These are phyloP conservation scores for Hylaeus volcanicus DNA, from an alignment of 1,140 invertebrate species.

Conservation along the genomic window DNA sequence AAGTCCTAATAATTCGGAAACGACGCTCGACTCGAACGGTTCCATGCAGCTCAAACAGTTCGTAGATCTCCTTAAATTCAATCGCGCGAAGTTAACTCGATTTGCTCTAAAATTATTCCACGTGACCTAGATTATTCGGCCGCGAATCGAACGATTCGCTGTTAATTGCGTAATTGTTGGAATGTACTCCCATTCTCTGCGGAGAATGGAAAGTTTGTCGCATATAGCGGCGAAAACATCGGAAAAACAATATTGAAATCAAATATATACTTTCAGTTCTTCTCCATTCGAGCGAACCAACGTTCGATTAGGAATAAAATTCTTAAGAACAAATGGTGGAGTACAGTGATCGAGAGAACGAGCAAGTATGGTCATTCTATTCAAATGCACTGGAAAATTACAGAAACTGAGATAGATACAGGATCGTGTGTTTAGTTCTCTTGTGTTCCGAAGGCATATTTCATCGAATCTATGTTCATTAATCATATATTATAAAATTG, in stretches of 20 bases:
- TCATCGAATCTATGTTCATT: too few species aligned
- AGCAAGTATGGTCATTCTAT: too few species aligned
- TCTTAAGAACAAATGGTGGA: not conserved
- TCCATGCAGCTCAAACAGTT: constrained; percentile 35
- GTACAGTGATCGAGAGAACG: too few species aligned
- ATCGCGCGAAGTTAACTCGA: constrained; percentile 35
- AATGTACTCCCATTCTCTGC: not conserved
- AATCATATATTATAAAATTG: too few species aligned
- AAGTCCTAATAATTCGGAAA: not conserved
- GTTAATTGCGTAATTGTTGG: constrained; percentile 21
- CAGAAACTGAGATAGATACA: too few species aligned
- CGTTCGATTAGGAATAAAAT: not conserved
- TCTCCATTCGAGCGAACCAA: not conserved
- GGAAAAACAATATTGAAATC: not conserved
- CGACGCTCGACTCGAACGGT: constrained; percentile 1
- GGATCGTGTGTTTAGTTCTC: too few species aligned
- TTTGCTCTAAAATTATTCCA: constrained; percentile 43
- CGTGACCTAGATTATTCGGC: constrained; percentile 36
- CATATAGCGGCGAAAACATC: constrained; percentile 18
- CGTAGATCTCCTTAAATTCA: constrained; percentile 45
- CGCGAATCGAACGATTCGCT: constrained; percentile 19
- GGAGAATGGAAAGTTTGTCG: not conserved
- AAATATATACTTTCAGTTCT: not conserved
- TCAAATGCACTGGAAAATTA: too few species aligned
- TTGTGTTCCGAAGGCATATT: too few species aligned